Conservation (phyloP, 2,113 vertebrate species). For the Herpailurus yagouaroundi region DNA sequence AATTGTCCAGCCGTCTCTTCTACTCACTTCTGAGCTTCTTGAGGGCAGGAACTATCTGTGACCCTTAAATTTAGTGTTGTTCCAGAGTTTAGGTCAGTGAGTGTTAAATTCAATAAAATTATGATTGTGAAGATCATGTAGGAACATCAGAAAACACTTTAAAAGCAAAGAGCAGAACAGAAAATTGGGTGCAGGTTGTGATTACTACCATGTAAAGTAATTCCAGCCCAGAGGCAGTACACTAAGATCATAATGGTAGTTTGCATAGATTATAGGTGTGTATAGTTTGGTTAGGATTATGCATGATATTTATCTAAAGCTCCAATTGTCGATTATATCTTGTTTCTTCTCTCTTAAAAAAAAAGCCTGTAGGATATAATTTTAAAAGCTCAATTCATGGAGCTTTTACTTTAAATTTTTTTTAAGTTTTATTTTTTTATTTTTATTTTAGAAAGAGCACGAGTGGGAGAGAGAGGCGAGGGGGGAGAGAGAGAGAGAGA, state of each 20-base stretch:
- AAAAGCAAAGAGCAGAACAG: neutral
- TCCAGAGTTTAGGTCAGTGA: neutral
- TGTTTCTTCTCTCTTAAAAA: neutral
- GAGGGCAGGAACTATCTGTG: neutral
- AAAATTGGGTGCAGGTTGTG: neutral
- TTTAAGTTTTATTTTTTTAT: neutral
- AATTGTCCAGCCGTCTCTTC: neutral
- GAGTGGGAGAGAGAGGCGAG: no score
- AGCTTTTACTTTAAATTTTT: slow-evolving; percentile 2
- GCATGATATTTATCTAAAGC: neutral
- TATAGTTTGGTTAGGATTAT: neutral
- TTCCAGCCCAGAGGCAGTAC: neutral
- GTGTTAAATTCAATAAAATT: neutral
- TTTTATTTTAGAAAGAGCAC: no score
- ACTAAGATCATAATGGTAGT: neutral
- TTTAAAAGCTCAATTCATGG: neutral
- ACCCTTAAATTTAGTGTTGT: neutral
- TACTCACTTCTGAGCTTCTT: neutral
- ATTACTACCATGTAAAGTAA: neutral
- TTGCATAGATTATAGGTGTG: neutral
- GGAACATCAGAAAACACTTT: neutral
- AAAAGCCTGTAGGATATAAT: neutral
- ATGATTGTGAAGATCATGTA: neutral
- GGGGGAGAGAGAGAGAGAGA: no score
- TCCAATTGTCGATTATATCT: neutral